Conservation (phyloP, 2,888 invertebrate genomes). For the Pemphredon lugubris region DNA sequence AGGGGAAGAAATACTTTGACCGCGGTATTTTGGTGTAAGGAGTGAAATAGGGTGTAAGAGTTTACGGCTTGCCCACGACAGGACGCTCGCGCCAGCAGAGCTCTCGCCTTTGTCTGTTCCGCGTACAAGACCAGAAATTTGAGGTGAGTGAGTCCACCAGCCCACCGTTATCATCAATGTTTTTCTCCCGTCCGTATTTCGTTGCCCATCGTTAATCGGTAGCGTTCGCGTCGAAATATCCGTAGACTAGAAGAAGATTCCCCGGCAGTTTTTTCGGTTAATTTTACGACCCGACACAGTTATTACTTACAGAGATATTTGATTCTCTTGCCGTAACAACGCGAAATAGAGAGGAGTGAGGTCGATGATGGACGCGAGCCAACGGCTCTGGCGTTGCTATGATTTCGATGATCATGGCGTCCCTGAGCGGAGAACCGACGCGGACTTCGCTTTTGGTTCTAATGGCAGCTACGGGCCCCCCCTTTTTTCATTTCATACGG, state of each 20-base stretch:
- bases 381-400: conserved; percentile 54
- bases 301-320: conserved; percentile 58
- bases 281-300: not conserved
- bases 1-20: not conserved
- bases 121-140: conserved; percentile 39
- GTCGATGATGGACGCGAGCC: conserved; percentile 50
- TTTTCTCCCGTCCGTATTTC: not conserved
- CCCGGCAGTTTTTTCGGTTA: conserved; percentile 30
- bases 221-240: no score
- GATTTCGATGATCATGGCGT: conserved; percentile 64
- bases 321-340: conserved; percentile 21
- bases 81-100: conserved; percentile 70
- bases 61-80: conserved; percentile 41
- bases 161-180: conserved; percentile 20
- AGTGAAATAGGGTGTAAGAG: not conserved
- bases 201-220: no score
- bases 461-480: not conserved
- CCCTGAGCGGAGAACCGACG: conserved; percentile 25
- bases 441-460: conserved; percentile 3
- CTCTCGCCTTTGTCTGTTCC: conserved; percentile 71
- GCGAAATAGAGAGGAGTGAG: no score
- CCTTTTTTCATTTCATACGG: no score
- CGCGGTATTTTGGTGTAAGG: conserved; percentile 1
- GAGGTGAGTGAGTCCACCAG: conserved; percentile 31
- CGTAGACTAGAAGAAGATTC: no score